These are phyloP conservation scores for Dicyrtoma fusca DNA, from an alignment of 2,888 invertebrate genomes.

Conservation along the genomic window DNA sequence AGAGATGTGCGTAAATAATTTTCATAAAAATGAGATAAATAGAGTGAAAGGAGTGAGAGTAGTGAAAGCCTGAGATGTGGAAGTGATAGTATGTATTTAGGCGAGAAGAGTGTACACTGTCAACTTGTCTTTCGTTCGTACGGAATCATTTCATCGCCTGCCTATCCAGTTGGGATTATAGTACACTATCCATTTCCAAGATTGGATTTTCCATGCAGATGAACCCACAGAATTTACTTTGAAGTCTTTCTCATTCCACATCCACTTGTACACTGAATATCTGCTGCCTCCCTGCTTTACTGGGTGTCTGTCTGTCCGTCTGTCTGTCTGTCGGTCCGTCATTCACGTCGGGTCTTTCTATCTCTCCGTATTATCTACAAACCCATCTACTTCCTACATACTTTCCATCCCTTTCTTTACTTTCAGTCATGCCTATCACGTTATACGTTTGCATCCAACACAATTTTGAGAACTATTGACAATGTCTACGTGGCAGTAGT, in stretches of 20 bases:
- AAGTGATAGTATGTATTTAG: neutral
- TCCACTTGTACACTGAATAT: neutral
- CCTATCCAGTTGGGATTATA: slow-evolving; percentile 16
- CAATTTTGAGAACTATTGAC: too few relatives aligned
- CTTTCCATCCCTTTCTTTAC: neutral
- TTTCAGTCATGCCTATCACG: neutral
- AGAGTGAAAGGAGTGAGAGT: slow-evolving; percentile 13
- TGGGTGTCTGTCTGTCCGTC: neutral
- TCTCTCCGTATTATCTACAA: neutral
- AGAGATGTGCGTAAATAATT: too few relatives aligned
- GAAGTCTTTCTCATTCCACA: slow-evolving; percentile 16
- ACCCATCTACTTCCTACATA: neutral
- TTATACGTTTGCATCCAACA: too few relatives aligned
- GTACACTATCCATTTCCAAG: slow-evolving; percentile 42
- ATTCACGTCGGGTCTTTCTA: neutral
- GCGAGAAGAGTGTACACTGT: neutral
- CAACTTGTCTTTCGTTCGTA: too few relatives aligned
- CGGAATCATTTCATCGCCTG: neutral
- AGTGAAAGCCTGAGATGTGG: neutral
- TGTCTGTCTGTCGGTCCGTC: neutral
- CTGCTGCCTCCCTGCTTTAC: neutral
- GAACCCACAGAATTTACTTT: slow-evolving; percentile 43
- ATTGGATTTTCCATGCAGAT: slow-evolving; percentile 51
- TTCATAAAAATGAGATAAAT: too few relatives aligned
- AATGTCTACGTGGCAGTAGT: too few relatives aligned